These are phyloP conservation scores for Tenebrio molitor DNA, from an alignment of 1,140 invertebrate species.

Conservation along the genomic window DNA sequence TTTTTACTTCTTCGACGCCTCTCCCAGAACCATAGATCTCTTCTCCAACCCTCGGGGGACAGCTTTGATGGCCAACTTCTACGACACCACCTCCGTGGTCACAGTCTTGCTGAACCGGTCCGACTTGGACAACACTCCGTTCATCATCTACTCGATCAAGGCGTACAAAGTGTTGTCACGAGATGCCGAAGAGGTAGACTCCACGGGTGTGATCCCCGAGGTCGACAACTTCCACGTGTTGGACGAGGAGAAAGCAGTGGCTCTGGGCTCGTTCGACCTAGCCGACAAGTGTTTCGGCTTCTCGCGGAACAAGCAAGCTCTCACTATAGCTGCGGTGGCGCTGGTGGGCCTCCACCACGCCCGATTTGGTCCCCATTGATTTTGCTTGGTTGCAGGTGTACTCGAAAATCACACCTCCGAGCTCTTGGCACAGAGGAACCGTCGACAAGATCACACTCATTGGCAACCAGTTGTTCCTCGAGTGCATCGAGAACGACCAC, in stretches of 20 bases:
- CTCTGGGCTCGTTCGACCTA: constrained; percentile 70
- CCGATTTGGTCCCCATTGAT: background rate
- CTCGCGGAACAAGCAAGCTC: constrained; percentile 68
- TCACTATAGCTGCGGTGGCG: constrained; percentile 68
- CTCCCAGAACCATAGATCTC: constrained; percentile 66
- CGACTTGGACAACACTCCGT: constrained; percentile 69
- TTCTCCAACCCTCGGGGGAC: constrained; percentile 61
- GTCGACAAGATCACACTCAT: constrained; percentile 70
- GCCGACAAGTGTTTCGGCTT: constrained; percentile 70
- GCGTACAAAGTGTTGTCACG: background rate
- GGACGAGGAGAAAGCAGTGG: constrained; percentile 69
- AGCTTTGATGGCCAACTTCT: constrained; percentile 69
- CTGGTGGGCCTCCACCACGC: constrained; percentile 64
- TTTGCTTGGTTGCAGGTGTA: constrained; percentile 61
- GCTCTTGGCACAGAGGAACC: constrained; percentile 70
- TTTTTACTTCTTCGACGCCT: constrained; percentile 71
- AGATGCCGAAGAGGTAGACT: constrained; percentile 67
- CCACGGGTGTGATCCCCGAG: constrained; percentile 62
- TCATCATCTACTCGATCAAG: constrained; percentile 64
- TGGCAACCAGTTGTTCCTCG: constrained; percentile 68
- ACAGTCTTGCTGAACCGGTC: constrained; percentile 69
- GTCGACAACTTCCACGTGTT: constrained; percentile 69
- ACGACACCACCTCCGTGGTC: constrained; percentile 66
- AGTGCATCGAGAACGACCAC: constrained; percentile 66
- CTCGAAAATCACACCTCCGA: constrained; percentile 70